phyloP scores from a whole-genome alignment of 2,888 invertebrate species.

The Phengaris alcon region DNA sequence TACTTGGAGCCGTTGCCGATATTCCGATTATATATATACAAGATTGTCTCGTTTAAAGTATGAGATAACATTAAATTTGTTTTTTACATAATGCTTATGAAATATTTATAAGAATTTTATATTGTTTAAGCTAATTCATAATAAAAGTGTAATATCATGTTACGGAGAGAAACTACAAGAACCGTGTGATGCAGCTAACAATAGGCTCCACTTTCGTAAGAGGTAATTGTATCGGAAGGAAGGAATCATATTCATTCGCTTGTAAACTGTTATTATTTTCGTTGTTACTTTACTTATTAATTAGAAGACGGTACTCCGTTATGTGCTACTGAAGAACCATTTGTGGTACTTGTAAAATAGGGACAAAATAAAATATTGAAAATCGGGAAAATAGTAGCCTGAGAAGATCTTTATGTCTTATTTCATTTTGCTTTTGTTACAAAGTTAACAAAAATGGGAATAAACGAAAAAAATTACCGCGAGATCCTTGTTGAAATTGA shows the following conservation, averaged over 20 bases:
- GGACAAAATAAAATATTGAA: not conserved
- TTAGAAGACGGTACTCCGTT: not conserved
- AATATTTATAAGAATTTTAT: not conserved
- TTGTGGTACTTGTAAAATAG: not conserved
- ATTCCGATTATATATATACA: too few species aligned
- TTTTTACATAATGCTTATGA: not conserved
- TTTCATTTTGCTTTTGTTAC: too few species aligned
- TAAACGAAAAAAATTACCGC: too few species aligned
- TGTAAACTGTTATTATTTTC: conserved; percentile 10
- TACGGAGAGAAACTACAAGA: conserved; percentile 13
- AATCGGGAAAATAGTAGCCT: not conserved
- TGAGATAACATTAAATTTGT: too few species aligned
- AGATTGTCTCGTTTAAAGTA: too few species aligned
- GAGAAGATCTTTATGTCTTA: too few species aligned
- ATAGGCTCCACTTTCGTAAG: conserved; percentile 25
- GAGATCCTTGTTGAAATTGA: conserved; percentile 88
- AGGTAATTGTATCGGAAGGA: conserved; percentile 24
- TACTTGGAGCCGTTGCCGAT: too few species aligned
- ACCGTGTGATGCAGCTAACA: conserved; percentile 5
- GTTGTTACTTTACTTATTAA: not conserved
- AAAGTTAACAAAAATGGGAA: too few species aligned
- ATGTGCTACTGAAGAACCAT: not conserved
- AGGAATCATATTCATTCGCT: conserved; percentile 7
- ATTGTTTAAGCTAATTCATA: not conserved
- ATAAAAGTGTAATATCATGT: conserved; percentile 19